phyloP scores from a whole-genome alignment of 2,113 vertebrate genomes.

The Percina caprodes region DNA sequence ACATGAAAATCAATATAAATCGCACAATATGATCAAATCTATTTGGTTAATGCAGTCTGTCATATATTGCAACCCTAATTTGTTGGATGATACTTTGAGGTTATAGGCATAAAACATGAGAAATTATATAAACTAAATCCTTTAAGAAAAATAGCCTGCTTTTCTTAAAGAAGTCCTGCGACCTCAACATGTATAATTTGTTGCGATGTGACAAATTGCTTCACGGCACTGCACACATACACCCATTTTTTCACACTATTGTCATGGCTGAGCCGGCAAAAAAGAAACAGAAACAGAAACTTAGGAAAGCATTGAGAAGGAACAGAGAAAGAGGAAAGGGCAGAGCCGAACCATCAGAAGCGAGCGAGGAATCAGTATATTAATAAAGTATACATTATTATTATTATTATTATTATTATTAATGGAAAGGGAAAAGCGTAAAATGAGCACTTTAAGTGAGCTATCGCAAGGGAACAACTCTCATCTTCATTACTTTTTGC shows the following conservation, averaged over 20 bases:
- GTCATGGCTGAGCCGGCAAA: too few relatives aligned
- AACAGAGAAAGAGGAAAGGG: too few relatives aligned
- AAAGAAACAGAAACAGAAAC: too few relatives aligned
- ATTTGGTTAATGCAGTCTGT: neutral
- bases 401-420: too few relatives aligned
- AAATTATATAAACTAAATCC: neutral
- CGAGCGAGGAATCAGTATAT: too few relatives aligned
- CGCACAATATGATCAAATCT: neutral
- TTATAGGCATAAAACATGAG: neutral
- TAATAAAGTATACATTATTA: too few relatives aligned
- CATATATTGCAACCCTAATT: neutral
- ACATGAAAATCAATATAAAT: slow-evolving; percentile 26
- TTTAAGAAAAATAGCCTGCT: neutral
- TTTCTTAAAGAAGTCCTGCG: neutral
- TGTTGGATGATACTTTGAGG: neutral
- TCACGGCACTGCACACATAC: too few relatives aligned
- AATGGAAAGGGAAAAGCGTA: too few relatives aligned
- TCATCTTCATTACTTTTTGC: neutral
- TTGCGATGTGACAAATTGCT: too few relatives aligned
- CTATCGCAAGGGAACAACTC: neutral
- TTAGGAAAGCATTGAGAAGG: too few relatives aligned
- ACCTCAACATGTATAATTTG: neutral
- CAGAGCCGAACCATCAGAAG: too few relatives aligned
- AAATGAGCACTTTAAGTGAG: neutral
- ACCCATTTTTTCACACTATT: too few relatives aligned